Conservation (phyloP, 2,888 invertebrate genomes). For the Neoascia interrupta region DNA sequence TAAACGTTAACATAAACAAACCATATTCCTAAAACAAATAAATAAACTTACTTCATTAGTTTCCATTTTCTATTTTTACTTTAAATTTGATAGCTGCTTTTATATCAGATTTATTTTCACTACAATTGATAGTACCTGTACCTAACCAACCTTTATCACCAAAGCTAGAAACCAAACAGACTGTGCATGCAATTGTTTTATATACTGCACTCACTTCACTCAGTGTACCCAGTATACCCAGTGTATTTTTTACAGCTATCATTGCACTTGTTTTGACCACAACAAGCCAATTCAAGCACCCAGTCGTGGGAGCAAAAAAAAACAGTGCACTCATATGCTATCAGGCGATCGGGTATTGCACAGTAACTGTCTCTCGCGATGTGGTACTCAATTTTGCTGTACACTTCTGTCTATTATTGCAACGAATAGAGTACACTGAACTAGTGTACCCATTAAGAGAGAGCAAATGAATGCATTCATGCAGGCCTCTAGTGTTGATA, state of each 20-base stretch:
- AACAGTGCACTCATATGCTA: background rate
- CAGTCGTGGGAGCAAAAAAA: background rate
- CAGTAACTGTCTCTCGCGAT: background rate
- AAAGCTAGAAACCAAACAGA: no score
- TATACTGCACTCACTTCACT: background rate
- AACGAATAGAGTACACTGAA: background rate
- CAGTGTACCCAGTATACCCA: no score
- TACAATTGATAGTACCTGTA: background rate
- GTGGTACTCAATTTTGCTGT: slow-evolving; percentile 1
- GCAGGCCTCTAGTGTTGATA: background rate
- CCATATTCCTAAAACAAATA: background rate
- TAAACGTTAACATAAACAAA: background rate
- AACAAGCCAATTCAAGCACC: slow-evolving; percentile 3
- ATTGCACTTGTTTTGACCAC: background rate
- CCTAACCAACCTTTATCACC: no score
- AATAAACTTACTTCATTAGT: slow-evolving; percentile 1
- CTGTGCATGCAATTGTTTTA: no score
- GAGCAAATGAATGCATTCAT: slow-evolving; percentile 1
- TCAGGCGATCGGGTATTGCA: slow-evolving; percentile 10
- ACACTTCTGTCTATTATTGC: background rate
- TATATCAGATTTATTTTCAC: background rate
- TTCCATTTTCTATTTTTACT: background rate
- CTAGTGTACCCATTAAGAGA: background rate
- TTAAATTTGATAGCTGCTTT: background rate
- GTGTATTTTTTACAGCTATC: no score